Evolutionary conservation across 2,888 invertebrate genomes (phyloP), one percentile per base, ranked within the genome.

Genomic region (Oscheius sp.): DNA sequence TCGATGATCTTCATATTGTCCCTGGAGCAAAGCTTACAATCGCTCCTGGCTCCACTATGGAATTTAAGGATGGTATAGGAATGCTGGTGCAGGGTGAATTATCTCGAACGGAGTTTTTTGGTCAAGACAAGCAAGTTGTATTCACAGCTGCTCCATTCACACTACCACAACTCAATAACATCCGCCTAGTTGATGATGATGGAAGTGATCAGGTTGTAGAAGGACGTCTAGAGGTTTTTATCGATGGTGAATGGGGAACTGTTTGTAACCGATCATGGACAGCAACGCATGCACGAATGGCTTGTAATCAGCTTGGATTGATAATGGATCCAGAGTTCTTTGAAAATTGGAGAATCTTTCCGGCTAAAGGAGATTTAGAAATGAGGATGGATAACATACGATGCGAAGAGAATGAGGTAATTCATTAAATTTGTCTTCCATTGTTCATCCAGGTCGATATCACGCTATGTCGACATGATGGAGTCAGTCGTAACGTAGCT

Each of bases 251-350:
- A 86, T 97, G 97, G 97, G 97, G 97, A 36, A 96, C 96, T 0
- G 93, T 98, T 0, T 98, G 98, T 86, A 93, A 93, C 87, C 94
- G 97, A 86, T 93, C 92, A 50, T 98, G 97, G 95, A 94, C 92
- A 49, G 91, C 93, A 22, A 89, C 91, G 47, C 92, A 94, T 85
- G 95, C 98, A 0, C 93, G 95, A 0, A 88, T 97, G 54, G 94
- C 93, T 0, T 98, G 98, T 84, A 93, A 95, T 87, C 96, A 97
- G 87, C 88, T 98, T 73, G 97, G 97, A 0, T 89, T 94, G 71
- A 93, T 93, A 0, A 89, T 95, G 17, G 95, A 97, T 87, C 94
- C 95, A 0, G 91, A 92, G 76, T 91, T 91, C 74, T 88, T 94
- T 78, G 92, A 93, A 69, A 86, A 85, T 66, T 86, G 86, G 86